Base-by-base conservation (phyloP, 2,888 invertebrate species). In the Lepidonotus clava region DNA sequence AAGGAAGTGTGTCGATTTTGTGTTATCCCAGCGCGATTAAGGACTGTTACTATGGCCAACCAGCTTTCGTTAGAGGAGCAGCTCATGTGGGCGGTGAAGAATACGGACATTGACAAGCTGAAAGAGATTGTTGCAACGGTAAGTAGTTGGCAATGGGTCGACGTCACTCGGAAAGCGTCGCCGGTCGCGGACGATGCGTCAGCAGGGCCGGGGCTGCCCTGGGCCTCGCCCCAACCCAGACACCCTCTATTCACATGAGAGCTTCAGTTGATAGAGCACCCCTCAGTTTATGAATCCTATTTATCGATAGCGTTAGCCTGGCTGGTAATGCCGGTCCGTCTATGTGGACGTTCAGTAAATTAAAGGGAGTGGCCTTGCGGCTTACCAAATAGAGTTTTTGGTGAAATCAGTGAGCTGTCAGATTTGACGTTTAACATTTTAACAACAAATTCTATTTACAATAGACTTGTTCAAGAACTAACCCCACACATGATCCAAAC, bases 81-180 rank as follows among this genome's bases (percentile, higher is more conserved):
- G 11, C 41, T 80, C 18, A 80, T 80, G 80, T 80, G 80, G 80
- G 80, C 80, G 28, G 32, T 80, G 14, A 80, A 80, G 18, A 80
- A 80, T 80, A 41, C 1, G 28, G 80, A 80, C 51, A 41, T 80
- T 46, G 80, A 80, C 51, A 80, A 80, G 46, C 24, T 80, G 24
- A 46, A 80, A 80, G 80, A 80, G 80, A 80, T 41, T 4, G 51
- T 34, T 28, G 80, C 32, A 28, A 80, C 41, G 46, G 80, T 80
- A 28, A 80, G 80, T 71, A n/a, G n/a, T n/a, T n/a, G 38, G 14
- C 18, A n/a, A 36, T 2, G 38, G 8, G 18, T 21, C 36, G 21
- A 18, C 56, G 71, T 8, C 36, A 11, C 18, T 21, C 71, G 38
- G 38, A 11, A 36, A 21, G 46, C 18, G 24, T 61, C 2, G 28